Percentiles rank a stretch among this genome's conserved stretches.
phyloP scores from a whole-genome alignment of 2,113 vertebrate genomes.

The Motacilla alba region DNA sequence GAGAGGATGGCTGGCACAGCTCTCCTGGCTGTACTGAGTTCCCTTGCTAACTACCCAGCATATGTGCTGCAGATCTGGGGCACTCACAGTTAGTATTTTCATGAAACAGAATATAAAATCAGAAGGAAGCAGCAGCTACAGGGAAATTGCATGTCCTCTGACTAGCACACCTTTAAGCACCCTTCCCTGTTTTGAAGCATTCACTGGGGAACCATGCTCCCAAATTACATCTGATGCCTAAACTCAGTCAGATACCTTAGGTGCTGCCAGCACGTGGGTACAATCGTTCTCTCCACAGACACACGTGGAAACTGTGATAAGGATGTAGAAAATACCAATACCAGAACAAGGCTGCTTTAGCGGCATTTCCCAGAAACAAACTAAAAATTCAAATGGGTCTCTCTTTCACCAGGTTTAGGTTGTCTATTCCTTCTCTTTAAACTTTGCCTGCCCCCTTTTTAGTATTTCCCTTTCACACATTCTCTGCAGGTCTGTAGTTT shows the following conservation, averaged over 20 bases:
- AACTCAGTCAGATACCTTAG: neutral
- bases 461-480: neutral
- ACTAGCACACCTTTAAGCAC: constrained; percentile 6
- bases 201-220: neutral
- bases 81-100: neutral
- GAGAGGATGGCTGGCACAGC: neutral
- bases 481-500: constrained; percentile 13
- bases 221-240: neutral
- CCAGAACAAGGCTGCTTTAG: neutral
- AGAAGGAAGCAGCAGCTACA: constrained; percentile 13
- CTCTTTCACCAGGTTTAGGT: neutral
- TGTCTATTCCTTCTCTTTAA: neutral
- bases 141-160: neutral
- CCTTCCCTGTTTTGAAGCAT: constrained; percentile 1
- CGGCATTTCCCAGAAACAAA: neutral
- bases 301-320: neutral
- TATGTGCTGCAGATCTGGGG: neutral
- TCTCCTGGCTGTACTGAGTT: neutral
- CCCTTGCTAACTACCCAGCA: neutral
- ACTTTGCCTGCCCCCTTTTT: neutral
- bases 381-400: neutral
- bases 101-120: constrained; percentile 34
- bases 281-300: neutral
- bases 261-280: neutral
- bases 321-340: neutral